Evolutionary conservation across 1,140 invertebrate genomes (phyloP).

Genomic region (Phocides pigmalion): DNA sequence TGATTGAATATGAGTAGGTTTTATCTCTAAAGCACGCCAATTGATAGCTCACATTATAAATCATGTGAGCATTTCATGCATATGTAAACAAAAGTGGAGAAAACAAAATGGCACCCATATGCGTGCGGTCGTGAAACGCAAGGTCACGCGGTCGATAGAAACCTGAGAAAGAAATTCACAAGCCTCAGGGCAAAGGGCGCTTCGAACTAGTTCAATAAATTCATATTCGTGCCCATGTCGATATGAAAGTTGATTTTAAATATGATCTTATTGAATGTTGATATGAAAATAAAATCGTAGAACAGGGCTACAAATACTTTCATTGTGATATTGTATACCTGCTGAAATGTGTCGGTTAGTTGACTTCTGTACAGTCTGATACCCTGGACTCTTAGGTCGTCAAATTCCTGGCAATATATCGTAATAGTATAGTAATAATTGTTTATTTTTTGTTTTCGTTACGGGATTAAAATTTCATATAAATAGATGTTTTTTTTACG

Average conservation of each 20-base stretch:
- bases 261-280: background rate
- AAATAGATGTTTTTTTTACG: too few relatives aligned
- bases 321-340: too few relatives aligned
- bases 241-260: conserved; percentile 5
- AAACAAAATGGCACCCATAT: conserved; percentile 5
- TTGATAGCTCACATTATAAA: background rate
- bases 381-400: too few relatives aligned
- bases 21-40: background rate
- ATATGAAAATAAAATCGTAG: background rate
- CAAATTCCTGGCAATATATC: too few relatives aligned
- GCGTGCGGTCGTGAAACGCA: conserved; percentile 19
- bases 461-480: too few relatives aligned
- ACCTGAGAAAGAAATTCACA: conserved; percentile 24
- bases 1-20: too few relatives aligned
- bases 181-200: conserved; percentile 20
- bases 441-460: too few relatives aligned
- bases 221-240: background rate
- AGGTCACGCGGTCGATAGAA: conserved; percentile 22
- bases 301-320: too few relatives aligned
- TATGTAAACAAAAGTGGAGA: conserved; percentile 3
- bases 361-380: too few relatives aligned
- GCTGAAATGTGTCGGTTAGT: too few relatives aligned
- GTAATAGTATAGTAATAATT: too few relatives aligned
- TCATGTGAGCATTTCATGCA: background rate
- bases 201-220: conserved; percentile 18